Conservation (phyloP, 2,797 vertebrate species). For the Acipenser transmontanus region DNA sequence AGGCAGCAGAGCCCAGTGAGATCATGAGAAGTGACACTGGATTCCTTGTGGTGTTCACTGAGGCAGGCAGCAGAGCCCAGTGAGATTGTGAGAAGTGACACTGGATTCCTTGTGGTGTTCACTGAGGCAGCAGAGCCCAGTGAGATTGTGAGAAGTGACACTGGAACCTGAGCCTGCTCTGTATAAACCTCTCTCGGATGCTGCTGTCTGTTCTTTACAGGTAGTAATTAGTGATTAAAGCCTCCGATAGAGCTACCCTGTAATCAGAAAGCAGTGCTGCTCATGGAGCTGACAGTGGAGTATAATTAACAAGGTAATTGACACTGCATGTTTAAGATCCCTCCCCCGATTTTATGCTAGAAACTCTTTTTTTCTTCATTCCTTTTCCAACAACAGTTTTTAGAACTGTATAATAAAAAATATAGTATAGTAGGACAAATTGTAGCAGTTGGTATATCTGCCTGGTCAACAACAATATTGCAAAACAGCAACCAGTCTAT, state of each 20-base stretch:
- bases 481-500: no score
- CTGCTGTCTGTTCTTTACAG: constrained; percentile 55
- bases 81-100: no score
- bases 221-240: constrained; percentile 78
- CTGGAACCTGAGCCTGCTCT: constrained; percentile 20
- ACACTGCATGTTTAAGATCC: constrained; percentile 64
- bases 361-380: no score
- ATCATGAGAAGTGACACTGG: no score
- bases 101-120: background rate
- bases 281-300: constrained; percentile 65
- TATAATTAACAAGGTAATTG: constrained; percentile 79
- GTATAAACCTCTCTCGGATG: constrained; percentile 11
- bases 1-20: no score
- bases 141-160: constrained; percentile 21
- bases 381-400: no score
- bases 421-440: no score
- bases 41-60: background rate
- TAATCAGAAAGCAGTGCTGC: constrained; percentile 65
- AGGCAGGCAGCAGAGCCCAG: background rate
- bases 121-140: constrained; percentile 6
- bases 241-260: constrained; percentile 55
- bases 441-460: no score
- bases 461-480: no score
- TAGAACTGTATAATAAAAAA: no score
- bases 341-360: constrained; percentile 7